Base-by-base conservation (phyloP, 1,140 invertebrate genomes). In the Acromyrmex heyeri region DNA sequence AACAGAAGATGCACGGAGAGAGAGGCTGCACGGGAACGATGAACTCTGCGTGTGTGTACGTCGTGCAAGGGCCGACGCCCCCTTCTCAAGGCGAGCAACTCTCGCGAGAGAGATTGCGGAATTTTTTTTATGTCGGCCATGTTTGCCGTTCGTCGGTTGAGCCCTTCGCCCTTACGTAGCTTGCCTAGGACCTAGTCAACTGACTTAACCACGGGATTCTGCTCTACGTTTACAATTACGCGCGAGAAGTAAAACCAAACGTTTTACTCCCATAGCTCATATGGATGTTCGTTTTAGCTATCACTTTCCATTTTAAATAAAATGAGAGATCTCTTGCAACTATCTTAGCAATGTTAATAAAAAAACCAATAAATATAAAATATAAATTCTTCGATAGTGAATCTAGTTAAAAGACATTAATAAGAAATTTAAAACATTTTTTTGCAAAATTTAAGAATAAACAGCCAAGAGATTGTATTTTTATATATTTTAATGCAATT, bases 21-120 rank as follows among this genome's bases (percentile, higher is more conserved):
- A 65, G 48, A 73, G 14, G 78, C 75, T 75, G 21, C 65, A 81
- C n/a, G 70, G 75, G 92, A 90, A 89, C 88, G 89, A 88, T 91
- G 88, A 91, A 91, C 91, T 50, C 87, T 89, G 86, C 53, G 16
- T 81, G 30, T 90, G 87, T 91, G 91, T 92, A 90, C 87, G 91
- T 87, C 86, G 72, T 76, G 59, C 59, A 92, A 93, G 92, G 93
- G 93, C 92, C 93, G 90, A 93, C 87, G 93, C 87, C 91, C 93
- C 90, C 91, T 90, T 91, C 91, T 93, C 94, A 95, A 95, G 94
- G 94, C 89, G 89, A 94, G 86, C 94, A 85, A 93, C 93, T 94
- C 89, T 90, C 87, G 57, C 73, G 77, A 91, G 86, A 93, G 89
- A 92, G 90, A 93, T 93, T 92, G 91, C 88, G 87, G 87, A 86